Evolutionary conservation across 2,113 vertebrate genomes (phyloP).

Genomic region (Spizaetus ornatus): DNA sequence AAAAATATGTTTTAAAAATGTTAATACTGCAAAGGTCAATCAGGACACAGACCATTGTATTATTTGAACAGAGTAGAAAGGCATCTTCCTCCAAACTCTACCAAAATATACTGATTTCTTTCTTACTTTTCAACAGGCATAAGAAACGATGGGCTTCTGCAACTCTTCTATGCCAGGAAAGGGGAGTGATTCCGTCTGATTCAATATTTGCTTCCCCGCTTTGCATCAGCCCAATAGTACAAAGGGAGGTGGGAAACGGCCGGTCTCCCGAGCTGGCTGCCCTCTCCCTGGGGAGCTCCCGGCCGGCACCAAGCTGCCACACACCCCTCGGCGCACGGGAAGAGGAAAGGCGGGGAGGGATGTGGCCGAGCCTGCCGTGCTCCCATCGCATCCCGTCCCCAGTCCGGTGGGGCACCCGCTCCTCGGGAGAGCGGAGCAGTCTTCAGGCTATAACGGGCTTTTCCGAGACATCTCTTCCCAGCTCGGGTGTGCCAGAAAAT

Average conservation of each 20-base stretch:
- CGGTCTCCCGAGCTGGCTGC: neutral
- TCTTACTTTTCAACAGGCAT: neutral
- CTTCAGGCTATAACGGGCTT: neutral
- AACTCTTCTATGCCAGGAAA: neutral
- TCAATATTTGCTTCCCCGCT: neutral
- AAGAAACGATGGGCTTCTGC: neutral
- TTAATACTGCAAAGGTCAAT: neutral
- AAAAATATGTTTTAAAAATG: neutral
- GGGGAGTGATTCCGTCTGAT: neutral
- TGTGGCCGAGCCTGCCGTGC: neutral
- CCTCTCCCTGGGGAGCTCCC: neutral
- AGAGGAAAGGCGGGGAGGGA: neutral
- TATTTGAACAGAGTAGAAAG: neutral
- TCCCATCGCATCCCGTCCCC: neutral
- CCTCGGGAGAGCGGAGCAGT: neutral
- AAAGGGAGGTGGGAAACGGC: neutral
- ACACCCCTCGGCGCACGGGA: fast-evolving
- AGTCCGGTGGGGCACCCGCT: neutral
- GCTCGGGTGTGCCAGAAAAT: neutral
- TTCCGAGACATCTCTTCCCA: neutral
- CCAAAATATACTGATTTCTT: neutral
- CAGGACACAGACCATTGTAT: neutral
- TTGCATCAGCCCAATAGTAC: neutral
- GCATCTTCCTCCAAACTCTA: neutral
- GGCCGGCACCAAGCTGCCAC: neutral